Conservation (phyloP, 2,888 invertebrate species). For the Phengaris alcon region DNA sequence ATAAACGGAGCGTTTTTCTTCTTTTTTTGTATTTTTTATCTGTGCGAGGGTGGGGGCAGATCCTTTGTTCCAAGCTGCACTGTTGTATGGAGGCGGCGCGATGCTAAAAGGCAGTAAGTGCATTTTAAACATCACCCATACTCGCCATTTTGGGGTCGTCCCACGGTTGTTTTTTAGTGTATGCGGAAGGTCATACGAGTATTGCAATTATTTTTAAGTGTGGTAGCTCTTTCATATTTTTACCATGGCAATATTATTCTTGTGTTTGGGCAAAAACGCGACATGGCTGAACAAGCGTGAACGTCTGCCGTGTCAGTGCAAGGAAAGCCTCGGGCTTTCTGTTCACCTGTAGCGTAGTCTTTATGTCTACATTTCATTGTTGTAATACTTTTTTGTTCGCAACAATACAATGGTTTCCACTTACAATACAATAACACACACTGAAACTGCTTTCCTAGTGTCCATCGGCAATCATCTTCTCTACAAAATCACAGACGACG, state of each 20-base stretch:
- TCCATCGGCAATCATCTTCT: background rate
- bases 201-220: slow-evolving; percentile 29
- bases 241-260: slow-evolving; percentile 13
- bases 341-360: slow-evolving; percentile 26
- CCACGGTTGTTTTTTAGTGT: slow-evolving; percentile 30
- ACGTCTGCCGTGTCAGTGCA: slow-evolving; percentile 1
- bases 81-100: slow-evolving; percentile 40
- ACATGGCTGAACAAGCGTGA: slow-evolving; percentile 21
- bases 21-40: slow-evolving; percentile 37
- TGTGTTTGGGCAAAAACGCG: slow-evolving; percentile 14
- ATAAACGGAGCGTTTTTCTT: slow-evolving; percentile 32
- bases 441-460: background rate
- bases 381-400: background rate
- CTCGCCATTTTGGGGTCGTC: slow-evolving; percentile 45
- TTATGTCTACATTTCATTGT: slow-evolving; percentile 13
- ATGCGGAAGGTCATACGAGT: slow-evolving; percentile 28
- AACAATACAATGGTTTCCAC: slow-evolving; percentile 9
- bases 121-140: slow-evolving; percentile 38
- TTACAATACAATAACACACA: slow-evolving; percentile 2
- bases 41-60: slow-evolving; percentile 39
- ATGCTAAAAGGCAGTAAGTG: slow-evolving; percentile 53
- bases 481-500: background rate
- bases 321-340: background rate
- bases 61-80: slow-evolving; percentile 59
- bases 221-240: slow-evolving; percentile 25